phyloP scores from a whole-genome alignment of 2,888 invertebrate species.

The Archips crataeganus region DNA sequence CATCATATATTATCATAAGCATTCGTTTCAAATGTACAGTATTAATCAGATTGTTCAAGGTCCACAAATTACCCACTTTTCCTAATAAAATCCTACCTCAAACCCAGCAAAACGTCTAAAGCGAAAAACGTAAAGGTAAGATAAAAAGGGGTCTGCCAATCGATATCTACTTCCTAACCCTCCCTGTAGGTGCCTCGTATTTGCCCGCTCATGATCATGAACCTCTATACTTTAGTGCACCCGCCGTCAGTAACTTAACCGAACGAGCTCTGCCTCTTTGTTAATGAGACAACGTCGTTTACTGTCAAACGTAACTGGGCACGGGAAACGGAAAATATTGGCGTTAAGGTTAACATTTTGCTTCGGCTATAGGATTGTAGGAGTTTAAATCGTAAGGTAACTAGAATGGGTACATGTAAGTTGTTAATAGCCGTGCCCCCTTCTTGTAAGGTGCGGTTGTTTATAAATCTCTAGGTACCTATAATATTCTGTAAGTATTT shows the following conservation, averaged over 20 bases:
- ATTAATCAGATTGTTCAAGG: background rate
- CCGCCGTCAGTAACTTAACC: slow-evolving; percentile 75
- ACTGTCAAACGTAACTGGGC: slow-evolving; percentile 68
- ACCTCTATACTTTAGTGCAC: slow-evolving; percentile 74
- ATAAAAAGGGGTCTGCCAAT: slow-evolving; percentile 36
- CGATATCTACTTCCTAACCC: slow-evolving; percentile 46
- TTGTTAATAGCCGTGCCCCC: background rate
- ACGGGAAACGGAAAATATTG: slow-evolving; percentile 55
- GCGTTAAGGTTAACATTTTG: slow-evolving; percentile 13
- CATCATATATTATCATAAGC: no score
- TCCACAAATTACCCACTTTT: background rate
- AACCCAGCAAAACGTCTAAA: slow-evolving; percentile 49
- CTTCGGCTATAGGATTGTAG: background rate
- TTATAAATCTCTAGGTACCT: background rate
- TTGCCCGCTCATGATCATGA: slow-evolving; percentile 80
- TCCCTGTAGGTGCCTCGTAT: slow-evolving; percentile 52
- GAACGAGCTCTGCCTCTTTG: slow-evolving; percentile 73
- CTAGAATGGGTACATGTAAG: background rate
- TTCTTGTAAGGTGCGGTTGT: background rate
- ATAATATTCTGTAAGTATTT: background rate
- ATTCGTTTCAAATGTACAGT: background rate
- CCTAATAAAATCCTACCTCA: background rate
- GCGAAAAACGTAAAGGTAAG: slow-evolving; percentile 28
- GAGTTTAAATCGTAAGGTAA: slow-evolving; percentile 2
- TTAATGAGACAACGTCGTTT: slow-evolving; percentile 79